phyloP scores from a whole-genome alignment of 2,797 vertebrate species.

The Agapornis canus region DNA sequence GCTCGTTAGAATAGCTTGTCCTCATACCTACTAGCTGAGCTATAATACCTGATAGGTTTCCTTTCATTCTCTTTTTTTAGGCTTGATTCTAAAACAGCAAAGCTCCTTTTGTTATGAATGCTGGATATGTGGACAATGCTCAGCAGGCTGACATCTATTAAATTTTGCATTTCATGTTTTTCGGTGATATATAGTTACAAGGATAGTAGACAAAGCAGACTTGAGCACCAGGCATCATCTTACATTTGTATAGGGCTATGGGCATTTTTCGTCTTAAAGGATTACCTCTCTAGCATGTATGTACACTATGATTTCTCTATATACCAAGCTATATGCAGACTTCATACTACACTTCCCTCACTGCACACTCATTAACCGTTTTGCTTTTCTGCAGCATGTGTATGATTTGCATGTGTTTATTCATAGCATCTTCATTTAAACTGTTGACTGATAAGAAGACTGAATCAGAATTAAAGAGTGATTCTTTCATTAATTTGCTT shows the following conservation, averaged over 20 bases:
- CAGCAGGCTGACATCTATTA: background rate
- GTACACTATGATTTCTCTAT: background rate
- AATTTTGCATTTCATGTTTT: background rate
- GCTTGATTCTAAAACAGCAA: background rate
- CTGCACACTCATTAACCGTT: background rate
- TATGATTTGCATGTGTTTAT: background rate
- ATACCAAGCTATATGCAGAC: background rate
- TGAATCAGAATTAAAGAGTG: background rate
- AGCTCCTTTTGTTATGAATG: background rate
- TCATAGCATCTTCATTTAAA: background rate
- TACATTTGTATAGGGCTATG: background rate
- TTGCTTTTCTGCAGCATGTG: background rate
- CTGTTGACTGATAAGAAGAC: background rate
- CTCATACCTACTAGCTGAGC: background rate
- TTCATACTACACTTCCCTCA: background rate
- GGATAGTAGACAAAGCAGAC: background rate
- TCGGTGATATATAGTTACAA: background rate
- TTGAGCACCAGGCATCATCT: background rate
- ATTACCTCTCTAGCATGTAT: background rate
- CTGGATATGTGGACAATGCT: background rate
- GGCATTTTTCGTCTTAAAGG: background rate
- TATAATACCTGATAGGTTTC: background rate
- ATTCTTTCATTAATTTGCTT: conserved; percentile 16
- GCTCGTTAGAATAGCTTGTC: background rate
- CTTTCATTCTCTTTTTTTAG: background rate